Evolutionary conservation across 2,113 vertebrate species (phyloP).

Genomic region (Oceanites oceanicus): DNA sequence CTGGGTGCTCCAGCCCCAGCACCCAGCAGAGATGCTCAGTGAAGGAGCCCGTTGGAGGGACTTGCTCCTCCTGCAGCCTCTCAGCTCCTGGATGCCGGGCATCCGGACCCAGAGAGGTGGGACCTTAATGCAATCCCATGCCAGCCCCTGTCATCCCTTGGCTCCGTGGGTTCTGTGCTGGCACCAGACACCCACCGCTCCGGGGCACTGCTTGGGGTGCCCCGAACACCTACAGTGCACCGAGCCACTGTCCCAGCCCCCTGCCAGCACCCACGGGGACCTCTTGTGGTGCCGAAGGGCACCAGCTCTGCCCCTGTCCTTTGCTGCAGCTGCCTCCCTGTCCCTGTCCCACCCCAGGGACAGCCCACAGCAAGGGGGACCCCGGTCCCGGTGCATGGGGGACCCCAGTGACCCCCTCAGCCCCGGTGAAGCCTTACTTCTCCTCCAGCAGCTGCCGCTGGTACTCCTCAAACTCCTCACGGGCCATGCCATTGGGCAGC

Average conservation of each 20-base stretch:
- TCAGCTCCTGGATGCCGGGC: not conserved
- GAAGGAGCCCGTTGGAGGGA: fast-evolving
- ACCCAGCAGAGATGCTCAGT: not conserved
- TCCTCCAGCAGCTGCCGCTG: slow-evolving; percentile 79
- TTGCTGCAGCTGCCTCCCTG: not conserved
- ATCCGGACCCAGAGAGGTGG: not conserved
- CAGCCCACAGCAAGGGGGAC: not conserved
- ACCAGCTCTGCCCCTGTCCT: not conserved
- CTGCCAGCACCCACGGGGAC: not conserved
- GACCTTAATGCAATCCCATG: fast-evolving
- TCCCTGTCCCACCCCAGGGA: not conserved
- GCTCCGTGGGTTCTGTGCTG: not conserved
- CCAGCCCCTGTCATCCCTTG: not conserved
- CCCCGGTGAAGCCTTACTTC: slow-evolving; percentile 66
- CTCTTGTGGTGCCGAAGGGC: fast-evolving
- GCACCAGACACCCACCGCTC: not conserved
- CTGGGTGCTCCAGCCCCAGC: not conserved
- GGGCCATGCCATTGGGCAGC: slow-evolving; percentile 63
- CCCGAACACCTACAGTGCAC: no score
- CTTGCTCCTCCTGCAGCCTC: not conserved
- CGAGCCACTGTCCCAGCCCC: not conserved
- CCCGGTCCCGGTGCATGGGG: fast-evolving
- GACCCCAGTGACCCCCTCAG: not conserved
- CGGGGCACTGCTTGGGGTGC: not conserved
- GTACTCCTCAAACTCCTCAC: slow-evolving; percentile 78